These are phyloP conservation scores for Thera obeliscata DNA, from an alignment of 2,888 invertebrate species.

Conservation along the genomic window DNA sequence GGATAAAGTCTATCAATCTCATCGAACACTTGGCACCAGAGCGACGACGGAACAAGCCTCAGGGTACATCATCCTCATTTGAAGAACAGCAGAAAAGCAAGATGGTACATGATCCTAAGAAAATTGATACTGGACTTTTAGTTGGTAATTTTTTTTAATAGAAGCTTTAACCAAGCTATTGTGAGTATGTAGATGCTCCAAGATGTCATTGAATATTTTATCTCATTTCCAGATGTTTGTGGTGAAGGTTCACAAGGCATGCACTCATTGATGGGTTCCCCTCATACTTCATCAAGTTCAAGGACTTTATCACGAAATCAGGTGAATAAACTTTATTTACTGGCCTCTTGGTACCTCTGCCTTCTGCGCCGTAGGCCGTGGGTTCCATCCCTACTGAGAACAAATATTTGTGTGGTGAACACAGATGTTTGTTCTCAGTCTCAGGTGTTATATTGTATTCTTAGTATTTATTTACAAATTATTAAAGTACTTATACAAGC, in stretches of 20 bases:
- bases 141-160: constrained; percentile 57
- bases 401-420: no score
- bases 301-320: constrained; percentile 34
- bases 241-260: constrained; percentile 36
- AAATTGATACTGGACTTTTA: constrained; percentile 76
- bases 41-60: constrained; percentile 60
- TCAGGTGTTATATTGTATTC: no score
- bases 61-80: constrained; percentile 26
- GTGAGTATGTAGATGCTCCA: background rate
- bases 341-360: no score
- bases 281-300: constrained; percentile 33
- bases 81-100: constrained; percentile 54
- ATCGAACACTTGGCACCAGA: constrained; percentile 83
- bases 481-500: no score
- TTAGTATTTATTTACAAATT: no score
- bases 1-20: constrained; percentile 86
- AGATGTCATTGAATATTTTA: background rate
- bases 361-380: no score
- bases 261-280: constrained; percentile 36
- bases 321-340: constrained; percentile 25
- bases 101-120: constrained; percentile 78
- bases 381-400: no score
- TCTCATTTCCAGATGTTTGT: constrained; percentile 36
- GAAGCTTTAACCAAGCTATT: background rate
- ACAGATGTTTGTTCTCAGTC: no score